Conservation (phyloP, 2,888 invertebrate species). For the Cerastis rubricosa region DNA sequence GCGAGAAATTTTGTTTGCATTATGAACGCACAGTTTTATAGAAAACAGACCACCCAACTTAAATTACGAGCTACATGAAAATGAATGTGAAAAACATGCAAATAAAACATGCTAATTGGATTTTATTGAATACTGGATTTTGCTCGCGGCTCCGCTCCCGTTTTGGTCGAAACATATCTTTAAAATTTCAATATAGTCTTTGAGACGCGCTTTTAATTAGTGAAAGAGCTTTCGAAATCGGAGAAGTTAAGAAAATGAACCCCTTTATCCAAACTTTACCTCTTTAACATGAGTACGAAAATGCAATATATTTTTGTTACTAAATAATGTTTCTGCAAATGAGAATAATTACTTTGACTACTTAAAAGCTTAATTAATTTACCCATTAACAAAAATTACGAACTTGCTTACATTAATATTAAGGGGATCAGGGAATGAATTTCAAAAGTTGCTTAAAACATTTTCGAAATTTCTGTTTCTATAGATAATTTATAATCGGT, state of each 20-base stretch:
- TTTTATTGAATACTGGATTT: not conserved
- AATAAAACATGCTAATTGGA: not conserved
- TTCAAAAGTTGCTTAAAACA: too few relatives aligned
- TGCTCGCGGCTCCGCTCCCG: not conserved
- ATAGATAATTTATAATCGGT: too few relatives aligned
- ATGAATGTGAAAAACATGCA: not conserved
- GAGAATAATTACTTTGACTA: not conserved
- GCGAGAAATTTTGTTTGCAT: constrained; percentile 9
- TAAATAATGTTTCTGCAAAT: not conserved
- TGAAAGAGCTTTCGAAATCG: too few relatives aligned
- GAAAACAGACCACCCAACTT: constrained; percentile 2
- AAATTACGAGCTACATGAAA: not conserved
- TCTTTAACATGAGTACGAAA: too few relatives aligned
- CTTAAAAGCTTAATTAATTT: not conserved
- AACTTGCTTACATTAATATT: too few relatives aligned
- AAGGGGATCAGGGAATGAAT: too few relatives aligned
- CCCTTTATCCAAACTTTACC: too few relatives aligned
- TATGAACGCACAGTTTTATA: not conserved
- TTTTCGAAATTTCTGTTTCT: too few relatives aligned
- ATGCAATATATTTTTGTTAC: too few relatives aligned
- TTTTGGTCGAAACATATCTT: not conserved
- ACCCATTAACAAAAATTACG: not conserved
- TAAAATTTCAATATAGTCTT: not conserved
- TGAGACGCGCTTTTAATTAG: not conserved
- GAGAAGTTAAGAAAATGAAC: too few relatives aligned